Evolutionary conservation across 2,113 vertebrate species (phyloP).

Genomic region (Chrysochloris asiatica): DNA sequence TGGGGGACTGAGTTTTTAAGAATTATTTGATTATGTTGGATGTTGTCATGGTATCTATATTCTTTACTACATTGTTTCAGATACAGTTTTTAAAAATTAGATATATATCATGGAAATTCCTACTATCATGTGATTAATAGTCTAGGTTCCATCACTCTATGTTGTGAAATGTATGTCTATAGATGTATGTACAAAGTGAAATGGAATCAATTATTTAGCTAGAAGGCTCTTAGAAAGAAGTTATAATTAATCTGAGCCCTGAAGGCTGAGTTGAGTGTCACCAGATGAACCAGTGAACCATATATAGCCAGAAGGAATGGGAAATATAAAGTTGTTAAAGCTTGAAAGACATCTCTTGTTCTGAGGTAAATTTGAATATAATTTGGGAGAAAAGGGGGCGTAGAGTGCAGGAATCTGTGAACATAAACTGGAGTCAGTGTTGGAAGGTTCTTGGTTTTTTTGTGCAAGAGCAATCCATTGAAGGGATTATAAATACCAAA

Average conservation of each 20-base stretch:
- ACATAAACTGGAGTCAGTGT: too few species aligned
- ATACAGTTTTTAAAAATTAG: neutral
- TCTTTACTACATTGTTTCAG: neutral
- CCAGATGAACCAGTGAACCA: too few species aligned
- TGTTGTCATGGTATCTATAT: neutral
- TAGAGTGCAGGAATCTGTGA: too few species aligned
- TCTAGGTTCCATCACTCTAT: neutral
- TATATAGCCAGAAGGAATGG: too few species aligned
- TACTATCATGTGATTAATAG: neutral
- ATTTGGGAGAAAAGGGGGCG: too few species aligned
- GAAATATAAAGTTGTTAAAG: too few species aligned
- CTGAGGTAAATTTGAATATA: too few species aligned
- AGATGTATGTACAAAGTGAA: neutral
- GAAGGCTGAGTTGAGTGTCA: too few species aligned
- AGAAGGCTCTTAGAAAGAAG: neutral
- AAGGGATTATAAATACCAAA: too few species aligned
- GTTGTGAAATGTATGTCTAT: neutral
- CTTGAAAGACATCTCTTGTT: too few species aligned
- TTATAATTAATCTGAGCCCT: neutral
- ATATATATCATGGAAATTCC: neutral
- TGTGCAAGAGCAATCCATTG: too few species aligned
- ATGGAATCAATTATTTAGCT: neutral
- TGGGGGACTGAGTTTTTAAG: neutral
- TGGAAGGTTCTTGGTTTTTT: too few species aligned
- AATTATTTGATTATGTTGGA: neutral